Evolutionary conservation across 2,888 invertebrate genomes (phyloP).

Genomic region (Hypselothyrea guttata): DNA sequence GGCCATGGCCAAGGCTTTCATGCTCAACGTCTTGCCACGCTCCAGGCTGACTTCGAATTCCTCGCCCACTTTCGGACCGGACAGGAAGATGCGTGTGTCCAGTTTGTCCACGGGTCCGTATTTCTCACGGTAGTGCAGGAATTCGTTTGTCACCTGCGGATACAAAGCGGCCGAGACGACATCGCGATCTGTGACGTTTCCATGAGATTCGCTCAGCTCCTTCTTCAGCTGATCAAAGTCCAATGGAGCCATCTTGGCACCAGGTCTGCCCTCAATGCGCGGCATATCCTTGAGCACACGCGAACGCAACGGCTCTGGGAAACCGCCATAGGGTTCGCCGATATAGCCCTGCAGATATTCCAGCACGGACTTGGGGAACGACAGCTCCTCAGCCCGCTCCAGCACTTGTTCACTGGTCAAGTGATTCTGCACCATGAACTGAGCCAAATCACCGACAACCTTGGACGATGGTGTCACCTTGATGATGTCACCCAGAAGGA

Average conservation of each 20-base stretch:
- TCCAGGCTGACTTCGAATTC: conserved; percentile 95
- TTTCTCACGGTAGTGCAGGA: conserved; percentile 89
- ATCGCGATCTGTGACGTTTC: conserved; percentile 88
- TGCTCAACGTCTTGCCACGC: conserved; percentile 96
- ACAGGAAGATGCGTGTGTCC: conserved; percentile 96
- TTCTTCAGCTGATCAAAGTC: conserved; percentile 92
- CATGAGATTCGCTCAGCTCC: conserved; percentile 89
- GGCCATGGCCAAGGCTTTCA: conserved; percentile 96
- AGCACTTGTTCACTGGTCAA: conserved; percentile 91
- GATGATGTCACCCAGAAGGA: conserved; percentile 97
- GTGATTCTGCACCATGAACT: conserved; percentile 99
- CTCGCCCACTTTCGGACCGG: conserved; percentile 94
- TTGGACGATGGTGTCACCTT: conserved; percentile 99
- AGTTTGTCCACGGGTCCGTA: conserved; percentile 98
- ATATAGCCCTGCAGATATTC: conserved; percentile 98
- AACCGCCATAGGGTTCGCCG: conserved; percentile 97
- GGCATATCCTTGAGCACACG: conserved; percentile 89
- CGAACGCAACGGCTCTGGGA: conserved; percentile 97
- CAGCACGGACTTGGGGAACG: conserved; percentile 98
- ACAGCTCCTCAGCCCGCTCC: conserved; percentile 95
- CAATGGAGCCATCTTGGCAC: conserved; percentile 90
- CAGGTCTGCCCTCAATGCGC: conserved; percentile 95
- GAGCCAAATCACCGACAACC: conserved; percentile 98
- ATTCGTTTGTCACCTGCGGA: conserved; percentile 96
- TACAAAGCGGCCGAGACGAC: conserved; percentile 98